phyloP scores from a whole-genome alignment of 2,113 vertebrate genomes.

The Anser brachyrhynchus region DNA sequence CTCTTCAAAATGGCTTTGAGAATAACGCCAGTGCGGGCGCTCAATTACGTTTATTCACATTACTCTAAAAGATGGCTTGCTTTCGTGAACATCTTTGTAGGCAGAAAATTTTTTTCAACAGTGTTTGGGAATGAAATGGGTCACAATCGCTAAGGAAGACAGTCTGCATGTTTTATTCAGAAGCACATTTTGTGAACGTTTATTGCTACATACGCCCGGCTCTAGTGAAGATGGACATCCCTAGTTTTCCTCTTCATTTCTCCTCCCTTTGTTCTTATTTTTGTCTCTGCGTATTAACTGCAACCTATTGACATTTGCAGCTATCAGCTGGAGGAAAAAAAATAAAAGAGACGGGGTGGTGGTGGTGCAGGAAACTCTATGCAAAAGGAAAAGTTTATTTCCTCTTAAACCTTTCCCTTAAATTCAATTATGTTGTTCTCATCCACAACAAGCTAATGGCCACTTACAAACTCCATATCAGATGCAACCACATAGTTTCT shows the following conservation, averaged over 20 bases:
- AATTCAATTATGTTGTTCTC: slow-evolving; percentile 38
- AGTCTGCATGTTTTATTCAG: slow-evolving; percentile 63
- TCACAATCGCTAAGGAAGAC: slow-evolving; percentile 51
- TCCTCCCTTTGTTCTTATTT: slow-evolving; percentile 23
- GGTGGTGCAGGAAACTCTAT: background rate
- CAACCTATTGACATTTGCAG: slow-evolving; percentile 12
- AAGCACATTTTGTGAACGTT: slow-evolving; percentile 61
- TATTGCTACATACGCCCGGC: slow-evolving; percentile 15
- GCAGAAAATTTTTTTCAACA: background rate
- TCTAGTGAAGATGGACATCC: slow-evolving; percentile 55
- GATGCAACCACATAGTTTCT: slow-evolving; percentile 24
- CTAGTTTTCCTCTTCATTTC: slow-evolving; percentile 14
- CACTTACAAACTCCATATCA: slow-evolving; percentile 23
- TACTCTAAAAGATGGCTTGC: slow-evolving; percentile 35
- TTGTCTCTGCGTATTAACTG: background rate
- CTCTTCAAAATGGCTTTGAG: slow-evolving; percentile 28
- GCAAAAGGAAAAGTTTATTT: slow-evolving; percentile 11
- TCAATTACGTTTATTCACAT: slow-evolving; percentile 40
- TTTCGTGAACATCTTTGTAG: background rate
- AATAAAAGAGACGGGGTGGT: background rate
- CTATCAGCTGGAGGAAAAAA: background rate
- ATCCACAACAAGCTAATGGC: background rate
- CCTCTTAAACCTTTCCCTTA: slow-evolving; percentile 19
- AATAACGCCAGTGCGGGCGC: background rate
- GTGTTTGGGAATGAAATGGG: slow-evolving; percentile 64